A percentile compares a stretch with the other conserved stretches of the same genome.
Evolutionary conservation across 2,888 invertebrate species (phyloP).

Genomic region (Mamestra brassicae): DNA sequence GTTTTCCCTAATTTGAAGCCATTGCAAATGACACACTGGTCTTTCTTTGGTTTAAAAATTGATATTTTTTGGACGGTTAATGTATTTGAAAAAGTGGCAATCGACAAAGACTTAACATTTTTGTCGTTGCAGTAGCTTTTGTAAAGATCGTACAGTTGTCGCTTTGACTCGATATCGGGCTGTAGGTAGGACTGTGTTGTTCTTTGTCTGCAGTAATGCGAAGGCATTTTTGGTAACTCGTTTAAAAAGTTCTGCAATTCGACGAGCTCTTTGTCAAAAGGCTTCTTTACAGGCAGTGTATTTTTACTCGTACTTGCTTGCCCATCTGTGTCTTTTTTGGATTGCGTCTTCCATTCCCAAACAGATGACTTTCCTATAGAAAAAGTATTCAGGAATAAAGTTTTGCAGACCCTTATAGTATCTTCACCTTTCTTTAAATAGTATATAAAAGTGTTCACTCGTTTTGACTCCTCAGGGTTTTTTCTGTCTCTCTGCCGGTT

Average conservation of each 20-base stretch:
- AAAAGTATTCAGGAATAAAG: constrained; percentile 22
- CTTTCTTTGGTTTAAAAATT: no score
- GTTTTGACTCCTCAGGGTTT: no score
- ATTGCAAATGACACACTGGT: no score
- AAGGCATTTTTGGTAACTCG: constrained; percentile 15
- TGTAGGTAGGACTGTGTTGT: constrained; percentile 8
- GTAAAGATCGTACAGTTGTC: constrained; percentile 6
- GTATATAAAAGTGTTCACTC: neutral
- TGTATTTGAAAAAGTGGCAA: constrained; percentile 1
- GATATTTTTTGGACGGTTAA: neutral
- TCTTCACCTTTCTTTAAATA: constrained; percentile 9
- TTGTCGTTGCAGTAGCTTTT: neutral
- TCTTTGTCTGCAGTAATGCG: constrained; percentile 18
- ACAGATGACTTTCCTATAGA: constrained; percentile 4
- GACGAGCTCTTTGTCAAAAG: constrained; percentile 12
- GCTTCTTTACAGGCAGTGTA: neutral
- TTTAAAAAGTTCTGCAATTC: constrained; percentile 4
- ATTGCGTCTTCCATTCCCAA: neutral
- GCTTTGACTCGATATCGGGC: constrained; percentile 2
- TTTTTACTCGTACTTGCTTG: neutral
- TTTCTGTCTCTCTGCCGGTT: no score
- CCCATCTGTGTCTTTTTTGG: no score
- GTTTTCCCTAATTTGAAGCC: no score
- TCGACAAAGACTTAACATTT: no score
- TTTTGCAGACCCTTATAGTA: constrained; percentile 10